A percentile compares a stretch with the other conserved stretches of the same genome.
These are phyloP conservation scores for Rynchops niger DNA, from an alignment of 2,113 vertebrate genomes.

Conservation along the genomic window DNA sequence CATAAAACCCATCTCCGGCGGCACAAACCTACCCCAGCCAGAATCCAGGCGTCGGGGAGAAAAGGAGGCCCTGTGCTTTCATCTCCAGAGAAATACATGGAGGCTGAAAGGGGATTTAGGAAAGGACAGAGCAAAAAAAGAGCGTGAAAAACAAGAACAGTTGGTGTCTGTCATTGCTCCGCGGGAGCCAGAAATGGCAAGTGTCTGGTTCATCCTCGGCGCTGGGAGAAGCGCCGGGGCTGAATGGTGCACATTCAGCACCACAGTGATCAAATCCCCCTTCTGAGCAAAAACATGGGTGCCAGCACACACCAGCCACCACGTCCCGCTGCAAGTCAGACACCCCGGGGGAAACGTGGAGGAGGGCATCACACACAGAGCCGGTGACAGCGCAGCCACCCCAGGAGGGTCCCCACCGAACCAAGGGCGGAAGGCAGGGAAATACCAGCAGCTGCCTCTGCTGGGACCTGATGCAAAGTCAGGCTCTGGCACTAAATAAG, in stretches of 20 bases:
- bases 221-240: not conserved
- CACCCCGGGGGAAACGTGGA: rapidly evolving
- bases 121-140: not conserved
- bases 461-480: not conserved
- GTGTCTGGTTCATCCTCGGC: not conserved
- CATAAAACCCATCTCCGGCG: not conserved
- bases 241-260: not conserved
- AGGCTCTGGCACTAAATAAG: not conserved
- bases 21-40: not conserved
- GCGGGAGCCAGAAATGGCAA: not conserved
- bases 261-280: not conserved
- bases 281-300: not conserved
- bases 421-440: not conserved
- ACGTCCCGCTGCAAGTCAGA: not conserved
- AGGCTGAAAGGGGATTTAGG: not conserved
- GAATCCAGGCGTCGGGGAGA: not conserved
- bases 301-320: not conserved
- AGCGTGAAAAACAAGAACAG: not conserved
- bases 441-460: not conserved
- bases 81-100: not conserved
- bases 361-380: not conserved
- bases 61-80: not conserved
- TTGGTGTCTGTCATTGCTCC: not conserved
- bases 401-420: not conserved
- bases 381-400: not conserved